These are phyloP conservation scores for Galendromus occidentalis DNA, from an alignment of 1,140 invertebrate genomes.

Conservation along the genomic window DNA sequence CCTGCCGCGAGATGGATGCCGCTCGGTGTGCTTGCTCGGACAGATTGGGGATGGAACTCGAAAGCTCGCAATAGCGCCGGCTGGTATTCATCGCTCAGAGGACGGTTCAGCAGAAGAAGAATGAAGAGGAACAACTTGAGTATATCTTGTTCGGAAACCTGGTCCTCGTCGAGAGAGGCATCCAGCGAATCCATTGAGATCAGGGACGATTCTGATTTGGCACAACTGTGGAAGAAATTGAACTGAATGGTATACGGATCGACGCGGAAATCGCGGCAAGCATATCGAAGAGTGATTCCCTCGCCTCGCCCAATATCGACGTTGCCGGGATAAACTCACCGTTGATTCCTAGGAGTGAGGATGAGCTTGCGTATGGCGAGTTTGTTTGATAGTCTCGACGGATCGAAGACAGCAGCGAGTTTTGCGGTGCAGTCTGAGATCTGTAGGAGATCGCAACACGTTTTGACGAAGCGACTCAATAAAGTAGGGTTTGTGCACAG, in stretches of 20 bases:
- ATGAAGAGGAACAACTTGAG: slow-evolving; percentile 21
- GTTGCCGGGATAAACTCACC: not conserved
- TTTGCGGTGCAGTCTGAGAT: slow-evolving; percentile 3
- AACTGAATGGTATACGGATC: not conserved
- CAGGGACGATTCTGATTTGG: slow-evolving; percentile 8
- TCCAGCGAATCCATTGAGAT: slow-evolving; percentile 22
- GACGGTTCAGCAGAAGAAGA: slow-evolving; percentile 18
- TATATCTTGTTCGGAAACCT: slow-evolving; percentile 18
- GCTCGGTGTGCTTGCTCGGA: not conserved
- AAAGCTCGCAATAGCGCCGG: not conserved
- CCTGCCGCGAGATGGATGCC: not conserved
- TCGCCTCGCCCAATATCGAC: not conserved
- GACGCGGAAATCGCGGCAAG: too few relatives aligned
- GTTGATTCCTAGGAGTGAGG: not conserved
- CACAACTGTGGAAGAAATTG: slow-evolving; percentile 1
- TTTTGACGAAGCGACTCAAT: not conserved
- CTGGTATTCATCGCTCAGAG: slow-evolving; percentile 15
- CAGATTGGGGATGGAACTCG: slow-evolving; percentile 9
- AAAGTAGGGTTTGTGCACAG: not conserved
- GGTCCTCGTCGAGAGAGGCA: slow-evolving; percentile 22
- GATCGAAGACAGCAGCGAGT: slow-evolving; percentile 23
- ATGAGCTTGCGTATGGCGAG: slow-evolving; percentile 11
- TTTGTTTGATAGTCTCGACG: slow-evolving; percentile 22
- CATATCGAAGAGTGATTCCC: too few relatives aligned
- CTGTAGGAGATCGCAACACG: slow-evolving; percentile 5